Percentiles rank a stretch among this genome's conserved stretches.
phyloP scores from a whole-genome alignment of 2,113 vertebrate genomes.

The Chascanopsetta lugubris region DNA sequence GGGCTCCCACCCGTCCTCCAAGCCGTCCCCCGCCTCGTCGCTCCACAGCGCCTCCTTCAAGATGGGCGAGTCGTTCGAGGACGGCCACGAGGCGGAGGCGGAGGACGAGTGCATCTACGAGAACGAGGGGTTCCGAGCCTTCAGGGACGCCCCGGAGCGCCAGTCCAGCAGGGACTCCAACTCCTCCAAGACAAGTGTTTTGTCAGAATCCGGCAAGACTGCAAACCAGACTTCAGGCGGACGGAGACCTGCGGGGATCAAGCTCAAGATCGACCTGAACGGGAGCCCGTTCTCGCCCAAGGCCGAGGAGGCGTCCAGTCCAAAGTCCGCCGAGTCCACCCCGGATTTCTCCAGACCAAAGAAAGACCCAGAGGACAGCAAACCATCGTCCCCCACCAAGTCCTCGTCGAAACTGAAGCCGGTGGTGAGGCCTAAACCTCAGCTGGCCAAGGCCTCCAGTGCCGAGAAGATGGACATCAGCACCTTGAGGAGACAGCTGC shows the following conservation, averaged over 20 bases:
- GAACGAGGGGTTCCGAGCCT: constrained; percentile 91
- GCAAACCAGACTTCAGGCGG: constrained; percentile 79
- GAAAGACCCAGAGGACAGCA: constrained; percentile 84
- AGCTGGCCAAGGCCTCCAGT: constrained; percentile 89
- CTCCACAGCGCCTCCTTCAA: constrained; percentile 87
- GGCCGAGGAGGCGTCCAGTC: constrained; percentile 81
- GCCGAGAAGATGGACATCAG: constrained; percentile 97
- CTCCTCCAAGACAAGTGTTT: constrained; percentile 85
- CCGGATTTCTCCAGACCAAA: constrained; percentile 71
- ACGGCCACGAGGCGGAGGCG: constrained; percentile 82
- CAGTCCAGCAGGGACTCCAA: constrained; percentile 86
- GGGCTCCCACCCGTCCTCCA: constrained; percentile 68
- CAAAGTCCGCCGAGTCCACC: constrained; percentile 86
- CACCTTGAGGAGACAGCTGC: constrained; percentile 91
- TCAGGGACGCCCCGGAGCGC: constrained; percentile 78
- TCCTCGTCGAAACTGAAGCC: constrained; percentile 90
- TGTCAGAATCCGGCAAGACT: constrained; percentile 71
- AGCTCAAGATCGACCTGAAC: constrained; percentile 84
- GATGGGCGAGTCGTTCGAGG: constrained; percentile 85
- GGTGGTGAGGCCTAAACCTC: constrained; percentile 93
- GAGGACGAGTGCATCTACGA: constrained; percentile 92
- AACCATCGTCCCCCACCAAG: constrained; percentile 72
- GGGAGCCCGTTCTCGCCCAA: constrained; percentile 76
- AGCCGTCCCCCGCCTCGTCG: constrained; percentile 78
- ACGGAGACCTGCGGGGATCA: constrained; percentile 84